Evolutionary conservation across 2,888 invertebrate species (phyloP).

Genomic region (Zygaena filipendulae): DNA sequence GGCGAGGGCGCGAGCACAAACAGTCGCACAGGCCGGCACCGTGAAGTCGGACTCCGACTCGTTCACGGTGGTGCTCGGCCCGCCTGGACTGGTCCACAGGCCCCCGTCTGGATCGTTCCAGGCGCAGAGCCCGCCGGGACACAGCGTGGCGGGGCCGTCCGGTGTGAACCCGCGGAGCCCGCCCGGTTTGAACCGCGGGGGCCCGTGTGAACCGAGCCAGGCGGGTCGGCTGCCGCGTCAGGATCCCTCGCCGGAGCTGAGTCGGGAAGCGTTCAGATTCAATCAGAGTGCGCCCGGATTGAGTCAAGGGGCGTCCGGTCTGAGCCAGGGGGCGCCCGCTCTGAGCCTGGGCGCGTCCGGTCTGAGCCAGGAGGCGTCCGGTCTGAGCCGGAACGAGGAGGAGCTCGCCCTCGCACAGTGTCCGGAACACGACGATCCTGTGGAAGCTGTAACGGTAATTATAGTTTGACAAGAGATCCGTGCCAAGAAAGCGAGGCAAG

Average conservation of each 20-base stretch:
- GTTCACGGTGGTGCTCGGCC: too few relatives aligned
- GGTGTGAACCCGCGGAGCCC: too few relatives aligned
- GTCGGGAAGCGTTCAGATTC: neutral
- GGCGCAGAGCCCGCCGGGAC: too few relatives aligned
- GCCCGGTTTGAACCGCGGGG: too few relatives aligned
- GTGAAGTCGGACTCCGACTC: too few relatives aligned
- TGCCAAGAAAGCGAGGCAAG: too few relatives aligned
- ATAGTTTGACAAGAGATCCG: neutral
- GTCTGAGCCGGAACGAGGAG: slow-evolving; percentile 13
- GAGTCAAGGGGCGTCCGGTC: neutral
- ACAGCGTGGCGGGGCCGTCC: too few relatives aligned
- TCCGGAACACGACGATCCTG: slow-evolving; percentile 47
- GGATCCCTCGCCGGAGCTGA: neutral
- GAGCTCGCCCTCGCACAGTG: slow-evolving; percentile 27
- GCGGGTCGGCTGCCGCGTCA: neutral
- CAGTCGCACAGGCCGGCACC: too few relatives aligned
- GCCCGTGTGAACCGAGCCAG: neutral
- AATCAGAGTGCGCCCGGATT: too few relatives aligned
- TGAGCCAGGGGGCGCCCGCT: slow-evolving; percentile 15
- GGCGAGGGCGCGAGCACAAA: too few relatives aligned
- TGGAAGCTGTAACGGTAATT: slow-evolving; percentile 49
- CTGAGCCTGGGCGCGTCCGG: neutral
- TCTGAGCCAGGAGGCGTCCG: slow-evolving; percentile 16
- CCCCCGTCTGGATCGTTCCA: too few relatives aligned
- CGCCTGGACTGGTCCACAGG: too few relatives aligned